Conservation (phyloP, 2,888 invertebrate species). For the Protula sp. region DNA sequence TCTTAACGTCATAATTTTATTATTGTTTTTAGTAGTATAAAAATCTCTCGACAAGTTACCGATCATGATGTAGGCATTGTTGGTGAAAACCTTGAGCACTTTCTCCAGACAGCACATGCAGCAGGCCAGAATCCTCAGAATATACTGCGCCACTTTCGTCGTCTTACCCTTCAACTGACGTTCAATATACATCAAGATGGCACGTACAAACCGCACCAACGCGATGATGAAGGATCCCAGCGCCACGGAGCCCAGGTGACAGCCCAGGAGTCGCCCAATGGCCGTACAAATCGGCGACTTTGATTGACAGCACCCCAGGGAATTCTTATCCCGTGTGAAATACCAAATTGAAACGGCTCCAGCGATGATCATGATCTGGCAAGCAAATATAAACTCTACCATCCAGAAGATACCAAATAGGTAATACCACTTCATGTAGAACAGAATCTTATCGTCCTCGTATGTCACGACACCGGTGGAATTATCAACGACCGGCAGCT, state of each 20-base stretch:
- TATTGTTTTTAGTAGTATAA: no score
- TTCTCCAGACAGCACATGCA: slow-evolving; percentile 85
- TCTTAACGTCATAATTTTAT: no score
- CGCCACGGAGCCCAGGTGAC: slow-evolving; percentile 40
- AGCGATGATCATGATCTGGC: slow-evolving; percentile 88
- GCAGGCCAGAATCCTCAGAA: slow-evolving; percentile 64
- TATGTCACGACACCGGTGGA: neutral
- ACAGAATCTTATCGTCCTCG: neutral
- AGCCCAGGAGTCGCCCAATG: neutral
- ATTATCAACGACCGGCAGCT: neutral
- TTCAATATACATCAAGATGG: slow-evolving; percentile 33
- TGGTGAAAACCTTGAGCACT: slow-evolving; percentile 85
- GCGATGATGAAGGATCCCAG: slow-evolving; percentile 42
- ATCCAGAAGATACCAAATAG: slow-evolving; percentile 83
- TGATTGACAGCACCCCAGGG: neutral
- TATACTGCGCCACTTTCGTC: slow-evolving; percentile 32
- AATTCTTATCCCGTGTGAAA: slow-evolving; percentile 63
- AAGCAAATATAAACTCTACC: slow-evolving; percentile 84
- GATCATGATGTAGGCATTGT: slow-evolving; percentile 89
- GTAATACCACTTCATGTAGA: slow-evolving; percentile 87
- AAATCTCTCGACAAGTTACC: no score
- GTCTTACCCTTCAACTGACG: slow-evolving; percentile 33
- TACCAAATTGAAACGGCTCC: slow-evolving; percentile 92
- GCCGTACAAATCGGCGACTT: neutral
- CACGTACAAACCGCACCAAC: slow-evolving; percentile 32